Evolutionary conservation across 2,888 invertebrate species (phyloP), one percentile per base, ranked within the genome.

Genomic region (Taenaris catops): DNA sequence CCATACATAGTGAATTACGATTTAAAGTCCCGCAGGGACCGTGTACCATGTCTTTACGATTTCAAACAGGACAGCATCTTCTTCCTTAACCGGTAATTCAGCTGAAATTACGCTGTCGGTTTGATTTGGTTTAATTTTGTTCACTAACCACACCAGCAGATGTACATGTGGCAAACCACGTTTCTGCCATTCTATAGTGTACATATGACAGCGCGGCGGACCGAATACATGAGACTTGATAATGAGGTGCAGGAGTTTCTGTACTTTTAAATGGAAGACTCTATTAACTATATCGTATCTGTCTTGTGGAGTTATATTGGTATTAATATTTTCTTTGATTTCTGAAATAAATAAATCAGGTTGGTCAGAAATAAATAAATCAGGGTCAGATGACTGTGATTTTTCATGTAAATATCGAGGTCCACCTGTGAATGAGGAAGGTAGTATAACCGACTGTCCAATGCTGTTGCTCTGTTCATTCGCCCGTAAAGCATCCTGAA

Each of bases 111-210:
- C 34, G 1, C 9, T 38, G 41, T 53, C 48, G 18, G 51, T 46
- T 42, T 48, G 34, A n/a, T 46, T 41, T 36, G 47, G 44, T 40
- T 36, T 26, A 36, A 50, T 45, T 44, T 51, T 49, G 34, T 46
- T 33, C 33, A 34, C 38, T 42, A 48, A 45, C 46, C 48, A 49
- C 34, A 49, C 25, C 41, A 47, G 20, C 25, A 49, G 25, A 11
- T 49, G 45, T 34, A 38, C 38, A 39, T 47, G 48, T 24, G 47
- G 47, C 29, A 49, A 39, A 3, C 47, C 44, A 35, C 49, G 41
- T 42, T 49, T 51, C 35, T 51, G 48, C 46, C 46, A 48, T 27
- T 51, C 48, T 27, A 49, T 37, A 6, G 43, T 39, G 25, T 45
- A 44, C 31, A 44, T 40, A 19, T 29, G 44, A 14, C 44, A 47